Conservation (phyloP, 2,113 vertebrate genomes). For the Saccopteryx bilineata region DNA sequence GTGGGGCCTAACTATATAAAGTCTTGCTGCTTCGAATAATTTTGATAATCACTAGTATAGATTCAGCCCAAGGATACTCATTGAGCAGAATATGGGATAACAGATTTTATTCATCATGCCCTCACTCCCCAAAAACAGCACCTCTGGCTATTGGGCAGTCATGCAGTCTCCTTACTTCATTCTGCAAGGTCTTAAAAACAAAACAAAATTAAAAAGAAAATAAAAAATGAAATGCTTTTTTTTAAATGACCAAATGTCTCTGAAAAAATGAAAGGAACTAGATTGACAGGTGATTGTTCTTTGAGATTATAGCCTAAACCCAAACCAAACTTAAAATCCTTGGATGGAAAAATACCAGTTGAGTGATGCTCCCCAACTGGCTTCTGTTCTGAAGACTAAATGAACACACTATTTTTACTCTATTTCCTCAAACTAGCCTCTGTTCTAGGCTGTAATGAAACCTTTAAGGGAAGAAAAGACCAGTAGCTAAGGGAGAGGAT, state of each 20-base stretch:
- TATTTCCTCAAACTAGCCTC: slow-evolving; percentile 69
- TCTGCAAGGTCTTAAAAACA: neutral
- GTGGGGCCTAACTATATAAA: neutral
- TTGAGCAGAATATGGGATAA: neutral
- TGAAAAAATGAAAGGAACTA: slow-evolving; percentile 39
- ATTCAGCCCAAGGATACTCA: neutral
- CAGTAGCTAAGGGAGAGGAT: slow-evolving; percentile 49
- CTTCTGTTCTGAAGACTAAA: slow-evolving; percentile 63
- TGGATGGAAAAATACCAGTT: neutral
- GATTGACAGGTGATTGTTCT: slow-evolving; percentile 21
- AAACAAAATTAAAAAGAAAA: neutral
- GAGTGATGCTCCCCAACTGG: slow-evolving; percentile 61
- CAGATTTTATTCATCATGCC: neutral
- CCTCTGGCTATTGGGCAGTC: neutral
- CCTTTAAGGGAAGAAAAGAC: slow-evolving; percentile 54
- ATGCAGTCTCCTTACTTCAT: neutral
- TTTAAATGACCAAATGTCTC: slow-evolving; percentile 30
- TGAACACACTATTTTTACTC: slow-evolving; percentile 69
- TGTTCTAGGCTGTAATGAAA: slow-evolving; percentile 68
- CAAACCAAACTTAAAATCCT: slow-evolving; percentile 42
- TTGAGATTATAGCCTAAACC: slow-evolving; percentile 46
- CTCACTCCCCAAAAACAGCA: neutral
- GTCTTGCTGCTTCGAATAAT: neutral
- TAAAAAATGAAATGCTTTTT: neutral
- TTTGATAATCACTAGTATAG: neutral